Percentiles rank a stretch among this genome's conserved stretches.
phyloP scores from a whole-genome alignment of 2,113 vertebrate species.

The Seriola rivoliana region DNA sequence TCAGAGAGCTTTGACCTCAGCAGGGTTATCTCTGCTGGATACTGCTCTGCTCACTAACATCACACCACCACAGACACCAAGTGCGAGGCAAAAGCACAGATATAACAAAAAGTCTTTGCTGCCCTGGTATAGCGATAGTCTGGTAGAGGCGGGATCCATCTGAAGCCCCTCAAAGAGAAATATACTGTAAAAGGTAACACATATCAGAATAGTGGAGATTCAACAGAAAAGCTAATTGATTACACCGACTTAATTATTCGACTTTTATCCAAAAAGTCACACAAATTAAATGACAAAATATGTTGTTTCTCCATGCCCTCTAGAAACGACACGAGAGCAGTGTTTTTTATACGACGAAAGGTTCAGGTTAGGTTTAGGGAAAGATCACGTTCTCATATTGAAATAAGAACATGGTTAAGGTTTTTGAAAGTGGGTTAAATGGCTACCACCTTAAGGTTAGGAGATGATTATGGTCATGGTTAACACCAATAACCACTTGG shows the following conservation, averaged over 20 bases:
- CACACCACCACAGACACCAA: background rate
- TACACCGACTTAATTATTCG: too few species aligned
- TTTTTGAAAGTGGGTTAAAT: too few species aligned
- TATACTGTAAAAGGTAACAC: background rate
- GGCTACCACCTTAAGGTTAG: too few species aligned
- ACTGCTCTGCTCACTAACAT: constrained; percentile 6
- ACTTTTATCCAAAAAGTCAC: too few species aligned
- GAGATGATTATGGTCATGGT: background rate
- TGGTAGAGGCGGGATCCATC: background rate
- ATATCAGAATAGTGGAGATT: background rate
- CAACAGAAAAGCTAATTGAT: background rate
- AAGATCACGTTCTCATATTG: too few species aligned
- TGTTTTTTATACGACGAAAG: too few species aligned
- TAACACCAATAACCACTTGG: background rate
- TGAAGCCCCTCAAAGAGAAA: constrained; percentile 5
- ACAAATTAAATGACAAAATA: too few species aligned
- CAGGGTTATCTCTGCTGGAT: constrained; percentile 9
- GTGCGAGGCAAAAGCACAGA: background rate
- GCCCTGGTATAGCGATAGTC: background rate
- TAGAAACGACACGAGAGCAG: too few species aligned
- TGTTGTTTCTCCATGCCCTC: too few species aligned
- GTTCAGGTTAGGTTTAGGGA: too few species aligned
- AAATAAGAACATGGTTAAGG: too few species aligned
- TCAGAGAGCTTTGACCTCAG: too few species aligned
- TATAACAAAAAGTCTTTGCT: background rate